Conservation (phyloP, 2,888 invertebrate species). For the Phengaris arion region DNA sequence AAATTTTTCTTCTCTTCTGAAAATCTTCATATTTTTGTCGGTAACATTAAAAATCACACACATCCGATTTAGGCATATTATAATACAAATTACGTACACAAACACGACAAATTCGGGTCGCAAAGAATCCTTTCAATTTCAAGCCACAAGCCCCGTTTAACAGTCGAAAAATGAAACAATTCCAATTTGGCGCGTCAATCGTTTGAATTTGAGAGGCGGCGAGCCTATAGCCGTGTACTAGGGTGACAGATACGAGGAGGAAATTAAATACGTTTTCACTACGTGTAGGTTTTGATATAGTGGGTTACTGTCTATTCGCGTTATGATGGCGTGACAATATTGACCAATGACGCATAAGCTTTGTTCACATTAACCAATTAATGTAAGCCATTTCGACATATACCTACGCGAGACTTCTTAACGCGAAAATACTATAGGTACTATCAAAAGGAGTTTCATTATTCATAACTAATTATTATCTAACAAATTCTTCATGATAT, state of each 20-base stretch:
- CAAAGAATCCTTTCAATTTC: constrained; percentile 47
- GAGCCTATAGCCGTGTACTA: constrained; percentile 40
- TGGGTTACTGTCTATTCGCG: too few species aligned
- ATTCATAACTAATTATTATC: too few species aligned
- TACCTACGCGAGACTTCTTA: too few species aligned
- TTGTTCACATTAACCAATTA: too few species aligned
- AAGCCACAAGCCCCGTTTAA: constrained; percentile 59
- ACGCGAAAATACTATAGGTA: too few species aligned
- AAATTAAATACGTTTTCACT: neutral
- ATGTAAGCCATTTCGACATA: too few species aligned
- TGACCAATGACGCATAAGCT: too few species aligned
- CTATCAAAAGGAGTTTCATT: too few species aligned
- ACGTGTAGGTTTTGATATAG: neutral
- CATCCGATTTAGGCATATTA: neutral
- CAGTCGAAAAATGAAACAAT: constrained; percentile 72
- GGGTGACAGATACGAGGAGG: neutral
- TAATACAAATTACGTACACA: neutral
- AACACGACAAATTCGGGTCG: constrained; percentile 13
- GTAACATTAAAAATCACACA: neutral
- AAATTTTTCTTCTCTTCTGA: neutral
- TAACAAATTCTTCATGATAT: too few species aligned
- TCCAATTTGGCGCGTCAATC: constrained; percentile 73
- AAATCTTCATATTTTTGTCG: neutral
- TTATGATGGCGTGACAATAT: too few species aligned
- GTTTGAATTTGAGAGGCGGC: constrained; percentile 65